Evolutionary conservation across 2,113 vertebrate species (phyloP), one percentile per base, ranked within the genome.

Genomic region (Halcyon senegalensis): DNA sequence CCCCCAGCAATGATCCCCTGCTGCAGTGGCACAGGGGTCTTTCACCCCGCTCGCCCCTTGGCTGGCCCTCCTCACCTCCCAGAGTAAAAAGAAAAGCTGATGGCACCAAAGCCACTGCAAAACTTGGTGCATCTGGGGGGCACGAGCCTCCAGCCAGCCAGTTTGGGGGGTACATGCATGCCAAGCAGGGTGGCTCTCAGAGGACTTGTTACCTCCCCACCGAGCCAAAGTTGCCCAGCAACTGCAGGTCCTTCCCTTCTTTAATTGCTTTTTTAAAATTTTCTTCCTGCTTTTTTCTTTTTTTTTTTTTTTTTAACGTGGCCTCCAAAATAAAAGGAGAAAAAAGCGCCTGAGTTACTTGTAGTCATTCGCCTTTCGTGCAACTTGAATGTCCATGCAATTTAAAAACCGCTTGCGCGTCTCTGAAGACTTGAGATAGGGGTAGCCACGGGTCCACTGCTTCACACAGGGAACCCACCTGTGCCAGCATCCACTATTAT

Each of bases 311-410:
- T 87, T 94, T 97, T 95, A 96, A 94, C 73, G 60, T 94, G 94
- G 95, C 96, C 90, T 93, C 95, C 90, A 89, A 93, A 95, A 87
- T 15, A 91, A 93, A 91, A 89, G 55, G 90, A 55, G 63, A 55
- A 89, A 95, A 91, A 95, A 96, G 88, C 87, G 89, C 93, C 92
- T 94, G 90, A 87, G 84, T 93, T 91, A 88, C 83, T 91, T 94
- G 51, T 90, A 93, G 91, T 96, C 78, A 27, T 96, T 97, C 10
- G 41, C 89, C 84, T 97, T 94, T 96, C 83, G 67, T 90, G 80
- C 96, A 96, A 83, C 79, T 95, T 90, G 58, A 96, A 94, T 13
- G 31, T 94, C 93, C 97, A 96, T 96, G 97, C 96, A 96, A 96
- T 93, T 89, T 95, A 86, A 93, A 96, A 96, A 95, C 82, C 4